A percentile compares a stretch with the other conserved stretches of the same genome.
phyloP scores from a whole-genome alignment of 2,888 invertebrate species.

The Morpho deidamia region DNA sequence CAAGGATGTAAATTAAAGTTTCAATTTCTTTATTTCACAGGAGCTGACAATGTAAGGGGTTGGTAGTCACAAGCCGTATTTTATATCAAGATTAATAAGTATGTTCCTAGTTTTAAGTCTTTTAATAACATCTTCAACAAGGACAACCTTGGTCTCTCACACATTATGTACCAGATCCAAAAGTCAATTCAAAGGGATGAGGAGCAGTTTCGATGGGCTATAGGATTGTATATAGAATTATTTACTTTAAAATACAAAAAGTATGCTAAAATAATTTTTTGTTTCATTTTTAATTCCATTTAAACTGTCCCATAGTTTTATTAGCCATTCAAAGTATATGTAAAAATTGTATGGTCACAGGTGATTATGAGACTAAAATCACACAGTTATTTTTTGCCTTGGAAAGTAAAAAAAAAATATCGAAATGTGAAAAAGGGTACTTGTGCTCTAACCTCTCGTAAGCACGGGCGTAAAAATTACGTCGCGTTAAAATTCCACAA shows the following conservation, averaged over 20 bases:
- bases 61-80: conserved; percentile 41
- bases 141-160: conserved; percentile 13
- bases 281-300: background rate
- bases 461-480: no score
- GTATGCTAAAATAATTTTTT: conserved; percentile 14
- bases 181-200: conserved; percentile 18
- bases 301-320: background rate
- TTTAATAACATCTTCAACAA: background rate
- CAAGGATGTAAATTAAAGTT: no score
- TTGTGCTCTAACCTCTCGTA: no score
- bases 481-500: no score
- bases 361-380: no score
- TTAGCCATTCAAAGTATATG: no score
- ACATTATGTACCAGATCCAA: conserved; percentile 30
- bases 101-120: conserved; percentile 49
- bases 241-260: conserved; percentile 43
- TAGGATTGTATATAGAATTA: conserved; percentile 52
- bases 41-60: conserved; percentile 78
- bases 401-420: no score
- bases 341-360: no score
- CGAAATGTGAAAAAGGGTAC: no score
- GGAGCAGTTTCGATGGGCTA: conserved; percentile 22
- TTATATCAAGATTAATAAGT: conserved; percentile 17
- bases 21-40: conserved; percentile 39
- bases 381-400: no score